Evolutionary conservation across 2,888 invertebrate species (phyloP), one percentile per base, ranked within the genome.

Genomic region (Eilema depressum): DNA sequence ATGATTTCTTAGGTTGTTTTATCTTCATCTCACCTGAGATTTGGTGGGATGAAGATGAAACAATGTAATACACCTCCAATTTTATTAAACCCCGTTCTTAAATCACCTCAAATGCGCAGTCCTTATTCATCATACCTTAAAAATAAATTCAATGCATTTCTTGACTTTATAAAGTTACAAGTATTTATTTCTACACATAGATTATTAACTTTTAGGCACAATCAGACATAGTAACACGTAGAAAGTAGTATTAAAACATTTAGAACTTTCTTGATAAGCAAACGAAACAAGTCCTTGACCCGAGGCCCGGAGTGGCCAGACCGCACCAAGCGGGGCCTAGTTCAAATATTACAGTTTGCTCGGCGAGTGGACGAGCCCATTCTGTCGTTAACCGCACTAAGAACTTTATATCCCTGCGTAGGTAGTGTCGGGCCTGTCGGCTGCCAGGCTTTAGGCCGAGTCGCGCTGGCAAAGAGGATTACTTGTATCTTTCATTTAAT

Each of bases 401-500:
- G 61, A 61, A 61, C 61, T 26, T 61, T n/a, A 57, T 57, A 66
- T 17, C 57, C 57, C 7, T 11, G 17, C n/a, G 53, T 65, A 56
- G 65, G 30, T 28, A 59, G n/a, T 37, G 37, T 37, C 17, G n/a
- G 57, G 66, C 26, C n/a, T 25, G 37, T 20, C 17, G n/a, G 59
- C n/a, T 25, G 37, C 10, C 17, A 12, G 59, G 66, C 23, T 20
- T 25, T 14, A 30, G 56, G 62, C 33, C 30, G 33, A 68, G 8
- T 30, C 56, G 62, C 17, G 25, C 68, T 37, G 23, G 30, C 30
- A 23, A 56, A 33, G 56, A 37, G 57, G 68, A 68, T 68, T 68
- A 68, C 63, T 68, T 68, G 25, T 63, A 68, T 68, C 63, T 68
- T 68, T 63, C 63, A 68, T 28, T 68, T 63, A 68, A 68, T 68